Evolutionary conservation across 2,797 vertebrate species (phyloP).

Genomic region (Sternarchorhynchus goeldii): DNA sequence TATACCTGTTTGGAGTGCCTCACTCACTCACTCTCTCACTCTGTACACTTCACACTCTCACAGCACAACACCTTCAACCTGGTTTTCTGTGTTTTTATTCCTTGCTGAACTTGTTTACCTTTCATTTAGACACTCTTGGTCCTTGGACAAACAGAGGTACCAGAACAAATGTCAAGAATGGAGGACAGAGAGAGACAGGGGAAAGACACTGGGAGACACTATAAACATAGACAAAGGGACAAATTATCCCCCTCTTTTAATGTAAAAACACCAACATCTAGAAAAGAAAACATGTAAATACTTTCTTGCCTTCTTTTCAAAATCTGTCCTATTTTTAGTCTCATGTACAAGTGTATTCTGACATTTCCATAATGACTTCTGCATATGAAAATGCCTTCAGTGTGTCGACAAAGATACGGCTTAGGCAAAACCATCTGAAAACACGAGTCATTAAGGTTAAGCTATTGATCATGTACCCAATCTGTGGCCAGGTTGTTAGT

Average conservation of each 20-base stretch:
- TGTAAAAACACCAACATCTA: conserved; percentile 56
- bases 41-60: conserved; percentile 44
- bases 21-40: conserved; percentile 52
- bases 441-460: conserved; percentile 9
- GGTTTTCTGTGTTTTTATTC: conserved; percentile 52
- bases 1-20: conserved; percentile 40
- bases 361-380: conserved; percentile 8
- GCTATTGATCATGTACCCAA: conserved; percentile 50
- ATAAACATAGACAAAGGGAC: conserved; percentile 67
- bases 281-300: conserved; percentile 51
- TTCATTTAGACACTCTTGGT: conserved; percentile 34
- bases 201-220: conserved; percentile 25
- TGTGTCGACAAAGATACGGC: conserved; percentile 25
- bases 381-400: conserved; percentile 16
- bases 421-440: conserved; percentile 20
- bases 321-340: conserved; percentile 17
- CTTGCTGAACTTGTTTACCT: conserved; percentile 52
- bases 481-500: conserved; percentile 53
- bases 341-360: conserved; percentile 25
- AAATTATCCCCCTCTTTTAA: conserved; percentile 58
- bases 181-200: neutral
- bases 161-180: conserved; percentile 43
- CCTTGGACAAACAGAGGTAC: conserved; percentile 40
- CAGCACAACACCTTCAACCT: conserved; percentile 46
- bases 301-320: conserved; percentile 34